A percentile compares a stretch with the other conserved stretches of the same genome.
Conservation (phyloP, 35 echinoderm and acorn worm species). For the Ophiothrix spiculata region DNA sequence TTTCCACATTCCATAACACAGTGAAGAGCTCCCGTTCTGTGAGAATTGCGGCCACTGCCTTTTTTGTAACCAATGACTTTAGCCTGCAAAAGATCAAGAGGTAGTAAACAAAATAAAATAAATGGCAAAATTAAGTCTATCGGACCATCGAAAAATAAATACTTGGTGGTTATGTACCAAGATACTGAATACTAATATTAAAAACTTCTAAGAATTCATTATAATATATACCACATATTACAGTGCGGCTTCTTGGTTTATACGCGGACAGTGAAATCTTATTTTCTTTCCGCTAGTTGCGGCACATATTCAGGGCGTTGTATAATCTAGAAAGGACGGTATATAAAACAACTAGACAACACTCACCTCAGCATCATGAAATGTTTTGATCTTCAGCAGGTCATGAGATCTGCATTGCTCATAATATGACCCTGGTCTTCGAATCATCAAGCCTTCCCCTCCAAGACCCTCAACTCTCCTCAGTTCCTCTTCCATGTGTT, state of each 20-base stretch:
- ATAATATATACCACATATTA: no score
- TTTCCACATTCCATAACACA: constrained; percentile 19
- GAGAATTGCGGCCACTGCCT: background rate
- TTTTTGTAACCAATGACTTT: background rate
- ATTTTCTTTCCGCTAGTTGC: no score
- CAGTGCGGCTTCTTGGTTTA: no score
- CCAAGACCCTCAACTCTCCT: background rate
- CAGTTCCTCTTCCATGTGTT: constrained; percentile 7
- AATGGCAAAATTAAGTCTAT: no score
- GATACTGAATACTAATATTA: no score
- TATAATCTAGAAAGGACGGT: background rate
- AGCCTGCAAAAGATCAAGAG: background rate
- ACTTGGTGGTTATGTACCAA: no score
- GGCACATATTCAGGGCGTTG: no score
- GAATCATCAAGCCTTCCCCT: constrained; percentile 39
- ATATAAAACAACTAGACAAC: background rate
- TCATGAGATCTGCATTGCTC: background rate
- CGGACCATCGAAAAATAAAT: no score
- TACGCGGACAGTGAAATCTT: no score
- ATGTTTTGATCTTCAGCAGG: constrained; percentile 32
- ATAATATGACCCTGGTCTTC: constrained; percentile 11
- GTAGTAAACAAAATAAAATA: no score
- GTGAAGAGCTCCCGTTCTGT: background rate
- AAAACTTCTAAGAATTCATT: no score
- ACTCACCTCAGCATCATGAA: constrained; percentile 35